phyloP scores from a whole-genome alignment of 2,113 vertebrate species.

The Brachyhypopomus gauderio region DNA sequence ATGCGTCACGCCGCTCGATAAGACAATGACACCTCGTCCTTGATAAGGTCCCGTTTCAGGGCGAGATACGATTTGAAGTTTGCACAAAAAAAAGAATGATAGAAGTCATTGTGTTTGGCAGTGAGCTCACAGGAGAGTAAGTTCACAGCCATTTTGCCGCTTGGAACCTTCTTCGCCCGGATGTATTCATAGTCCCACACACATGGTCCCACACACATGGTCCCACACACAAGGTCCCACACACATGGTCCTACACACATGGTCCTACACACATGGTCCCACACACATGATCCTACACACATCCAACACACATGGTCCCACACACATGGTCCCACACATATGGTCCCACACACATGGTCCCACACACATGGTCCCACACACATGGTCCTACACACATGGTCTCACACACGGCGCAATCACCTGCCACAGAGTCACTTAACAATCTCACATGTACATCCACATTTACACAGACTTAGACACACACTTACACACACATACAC shows the following conservation, averaged over 20 bases:
- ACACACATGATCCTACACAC: too few relatives aligned
- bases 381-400: background rate
- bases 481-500: too few relatives aligned
- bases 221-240: too few relatives aligned
- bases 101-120: slow-evolving; percentile 18
- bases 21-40: slow-evolving; percentile 47
- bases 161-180: background rate
- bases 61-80: slow-evolving; percentile 19
- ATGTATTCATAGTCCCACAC: background rate
- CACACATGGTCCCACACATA: too few relatives aligned
- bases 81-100: slow-evolving; percentile 28
- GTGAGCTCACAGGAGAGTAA: background rate
- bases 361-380: background rate
- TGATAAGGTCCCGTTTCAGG: slow-evolving; percentile 29
- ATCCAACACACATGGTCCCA: too few relatives aligned
- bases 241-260: too few relatives aligned
- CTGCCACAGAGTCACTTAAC: background rate
- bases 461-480: too few relatives aligned
- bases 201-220: background rate
- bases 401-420: background rate
- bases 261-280: too few relatives aligned
- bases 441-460: background rate
- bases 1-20: slow-evolving; percentile 42
- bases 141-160: slow-evolving; percentile 4
- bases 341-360: too few relatives aligned